phyloP scores from a whole-genome alignment of 2,113 vertebrate species.

The Bujurquina vittata region DNA sequence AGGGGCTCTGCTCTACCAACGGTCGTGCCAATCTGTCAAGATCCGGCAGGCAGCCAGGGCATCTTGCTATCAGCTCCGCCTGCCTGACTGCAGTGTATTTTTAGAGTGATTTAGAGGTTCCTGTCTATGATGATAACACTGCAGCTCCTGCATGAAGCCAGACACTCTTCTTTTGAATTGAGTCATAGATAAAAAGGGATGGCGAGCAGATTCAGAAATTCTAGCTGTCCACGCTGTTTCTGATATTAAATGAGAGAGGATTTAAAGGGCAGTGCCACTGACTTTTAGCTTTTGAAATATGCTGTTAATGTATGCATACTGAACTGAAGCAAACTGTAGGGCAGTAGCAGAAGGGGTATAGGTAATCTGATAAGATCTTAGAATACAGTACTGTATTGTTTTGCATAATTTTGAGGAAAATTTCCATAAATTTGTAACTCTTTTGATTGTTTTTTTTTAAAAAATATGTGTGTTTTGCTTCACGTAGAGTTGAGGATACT shows the following conservation, averaged over 20 bases:
- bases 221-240: neutral
- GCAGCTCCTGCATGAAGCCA: constrained; percentile 52
- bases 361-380: neutral
- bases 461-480: neutral
- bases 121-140: constrained; percentile 66
- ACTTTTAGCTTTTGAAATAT: neutral
- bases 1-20: constrained; percentile 42
- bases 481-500: neutral
- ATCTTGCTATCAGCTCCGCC: constrained; percentile 44
- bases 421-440: neutral
- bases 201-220: constrained; percentile 14
- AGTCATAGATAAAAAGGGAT: constrained; percentile 47
- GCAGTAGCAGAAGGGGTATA: neutral
- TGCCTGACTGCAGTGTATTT: constrained; percentile 64
- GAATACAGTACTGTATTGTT: neutral
- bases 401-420: neutral
- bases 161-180: constrained; percentile 32
- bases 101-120: constrained; percentile 72
- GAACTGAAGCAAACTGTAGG: neutral
- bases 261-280: constrained; percentile 31
- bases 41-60: constrained; percentile 61
- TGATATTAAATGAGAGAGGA: constrained; percentile 28
- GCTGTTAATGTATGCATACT: neutral
- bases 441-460: neutral
- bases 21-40: constrained; percentile 61